Conservation (phyloP, 2,888 invertebrate genomes). For the Sphaerophoria taeniata region DNA sequence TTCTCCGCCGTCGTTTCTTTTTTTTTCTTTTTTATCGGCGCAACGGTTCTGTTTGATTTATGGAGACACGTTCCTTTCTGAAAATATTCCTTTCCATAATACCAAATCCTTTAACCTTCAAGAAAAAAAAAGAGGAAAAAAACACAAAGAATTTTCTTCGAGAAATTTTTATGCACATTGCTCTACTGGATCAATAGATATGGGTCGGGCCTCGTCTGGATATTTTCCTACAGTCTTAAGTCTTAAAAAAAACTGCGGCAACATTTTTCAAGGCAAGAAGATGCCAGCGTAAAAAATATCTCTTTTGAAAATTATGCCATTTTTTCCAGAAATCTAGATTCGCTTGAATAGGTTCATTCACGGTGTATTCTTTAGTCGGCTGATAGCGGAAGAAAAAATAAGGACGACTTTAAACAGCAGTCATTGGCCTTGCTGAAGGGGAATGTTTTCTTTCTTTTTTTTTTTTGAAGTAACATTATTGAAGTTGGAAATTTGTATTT, state of each 20-base stretch:
- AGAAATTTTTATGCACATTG: conserved; percentile 1
- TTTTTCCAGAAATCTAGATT: conserved; percentile 12
- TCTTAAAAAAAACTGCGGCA: too few relatives aligned
- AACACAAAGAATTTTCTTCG: neutral
- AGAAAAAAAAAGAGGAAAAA: neutral
- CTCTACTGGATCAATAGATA: neutral
- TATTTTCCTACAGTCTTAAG: neutral
- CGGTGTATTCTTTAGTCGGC: conserved; percentile 40
- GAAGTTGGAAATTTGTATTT: too few relatives aligned
- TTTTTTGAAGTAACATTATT: too few relatives aligned
- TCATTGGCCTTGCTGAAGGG: neutral
- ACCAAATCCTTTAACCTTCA: neutral
- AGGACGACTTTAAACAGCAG: neutral
- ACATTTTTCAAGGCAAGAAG: neutral
- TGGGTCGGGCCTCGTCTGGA: neutral
- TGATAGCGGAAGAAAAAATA: neutral
- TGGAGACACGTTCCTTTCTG: conserved; percentile 38
- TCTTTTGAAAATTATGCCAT: conserved; percentile 17
- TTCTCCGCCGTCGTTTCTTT: conserved; percentile 9
- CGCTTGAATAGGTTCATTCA: conserved; percentile 33
- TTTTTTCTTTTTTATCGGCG: conserved; percentile 37
- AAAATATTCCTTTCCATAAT: neutral
- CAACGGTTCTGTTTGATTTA: conserved; percentile 44
- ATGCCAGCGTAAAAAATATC: neutral
- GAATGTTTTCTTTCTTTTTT: too few relatives aligned